Conservation (phyloP, 2,797 vertebrate species). For the Paramormyrops hopkinsi region DNA sequence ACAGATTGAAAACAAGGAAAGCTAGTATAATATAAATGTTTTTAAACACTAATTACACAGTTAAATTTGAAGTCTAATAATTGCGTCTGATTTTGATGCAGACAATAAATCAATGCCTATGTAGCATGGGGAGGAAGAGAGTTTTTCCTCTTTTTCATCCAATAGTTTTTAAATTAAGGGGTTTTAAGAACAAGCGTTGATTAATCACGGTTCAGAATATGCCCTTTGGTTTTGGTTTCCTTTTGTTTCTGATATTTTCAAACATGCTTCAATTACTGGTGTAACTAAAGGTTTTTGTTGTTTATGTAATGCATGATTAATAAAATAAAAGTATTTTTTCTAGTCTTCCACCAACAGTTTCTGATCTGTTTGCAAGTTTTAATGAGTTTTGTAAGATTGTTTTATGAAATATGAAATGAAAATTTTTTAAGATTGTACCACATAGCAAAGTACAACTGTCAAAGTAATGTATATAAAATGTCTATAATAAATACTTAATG, state of each 20-base stretch:
- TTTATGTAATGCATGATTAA: constrained; percentile 98
- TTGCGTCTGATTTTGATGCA: constrained; percentile 48
- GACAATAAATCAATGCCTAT: constrained; percentile 53
- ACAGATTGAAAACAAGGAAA: constrained; percentile 27
- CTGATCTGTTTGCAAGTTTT: constrained; percentile 90
- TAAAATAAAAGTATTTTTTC: constrained; percentile 97
- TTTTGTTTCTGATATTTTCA: constrained; percentile 45
- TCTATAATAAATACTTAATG: constrained; percentile 99
- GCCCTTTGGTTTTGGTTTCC: constrained; percentile 62
- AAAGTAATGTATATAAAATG: constrained; percentile 98
- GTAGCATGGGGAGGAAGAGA: constrained; percentile 58
- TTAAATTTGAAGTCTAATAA: constrained; percentile 44
- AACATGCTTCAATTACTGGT: constrained; percentile 76
- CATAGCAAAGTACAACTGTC: constrained; percentile 86
- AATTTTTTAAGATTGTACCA: constrained; percentile 98
- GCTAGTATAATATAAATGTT: constrained; percentile 50
- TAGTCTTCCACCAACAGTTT: constrained; percentile 91
- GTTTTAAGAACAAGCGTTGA: constrained; percentile 60
- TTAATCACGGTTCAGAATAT: constrained; percentile 67
- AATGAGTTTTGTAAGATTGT: constrained; percentile 92
- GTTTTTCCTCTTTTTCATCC: constrained; percentile 43
- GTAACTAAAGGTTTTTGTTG: constrained; percentile 77
- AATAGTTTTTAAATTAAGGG: constrained; percentile 42
- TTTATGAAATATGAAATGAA: constrained; percentile 88
- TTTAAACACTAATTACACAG: constrained; percentile 52